phyloP scores from a whole-genome alignment of 2,113 vertebrate genomes.

The Nothoprocta pentlandii region DNA sequence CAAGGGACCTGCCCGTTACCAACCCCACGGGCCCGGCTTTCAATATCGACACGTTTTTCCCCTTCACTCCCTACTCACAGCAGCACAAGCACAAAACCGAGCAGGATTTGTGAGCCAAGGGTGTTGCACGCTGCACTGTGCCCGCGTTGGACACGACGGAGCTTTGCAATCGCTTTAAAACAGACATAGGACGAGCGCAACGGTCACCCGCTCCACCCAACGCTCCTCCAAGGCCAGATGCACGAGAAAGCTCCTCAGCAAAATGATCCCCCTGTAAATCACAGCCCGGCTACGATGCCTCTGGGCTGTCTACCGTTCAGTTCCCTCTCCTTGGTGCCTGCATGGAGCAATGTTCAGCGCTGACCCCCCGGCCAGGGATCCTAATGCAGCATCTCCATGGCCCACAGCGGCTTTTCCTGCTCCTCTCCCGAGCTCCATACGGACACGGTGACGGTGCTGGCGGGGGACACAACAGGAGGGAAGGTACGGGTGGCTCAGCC shows the following conservation, averaged over 20 bases:
- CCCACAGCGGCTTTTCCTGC: background rate
- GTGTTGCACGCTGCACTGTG: rapidly evolving
- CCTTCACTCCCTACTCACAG: background rate
- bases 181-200: background rate
- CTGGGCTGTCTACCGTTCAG: background rate
- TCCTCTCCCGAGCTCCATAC: rapidly evolving
- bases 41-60: background rate
- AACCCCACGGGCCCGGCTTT: background rate
- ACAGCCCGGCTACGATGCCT: background rate
- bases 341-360: background rate
- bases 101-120: background rate
- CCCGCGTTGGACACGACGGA: background rate
- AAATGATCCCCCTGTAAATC: conserved; percentile 18
- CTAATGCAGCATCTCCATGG: background rate
- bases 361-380: background rate
- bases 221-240: no score
- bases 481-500: background rate
- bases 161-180: background rate
- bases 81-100: background rate
- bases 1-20: background rate
- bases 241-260: background rate
- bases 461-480: background rate
- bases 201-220: background rate
- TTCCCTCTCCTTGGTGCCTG: background rate
- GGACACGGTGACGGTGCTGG: background rate